These are phyloP conservation scores for Prinia subflava DNA, from an alignment of 2,113 vertebrate species.

Conservation along the genomic window DNA sequence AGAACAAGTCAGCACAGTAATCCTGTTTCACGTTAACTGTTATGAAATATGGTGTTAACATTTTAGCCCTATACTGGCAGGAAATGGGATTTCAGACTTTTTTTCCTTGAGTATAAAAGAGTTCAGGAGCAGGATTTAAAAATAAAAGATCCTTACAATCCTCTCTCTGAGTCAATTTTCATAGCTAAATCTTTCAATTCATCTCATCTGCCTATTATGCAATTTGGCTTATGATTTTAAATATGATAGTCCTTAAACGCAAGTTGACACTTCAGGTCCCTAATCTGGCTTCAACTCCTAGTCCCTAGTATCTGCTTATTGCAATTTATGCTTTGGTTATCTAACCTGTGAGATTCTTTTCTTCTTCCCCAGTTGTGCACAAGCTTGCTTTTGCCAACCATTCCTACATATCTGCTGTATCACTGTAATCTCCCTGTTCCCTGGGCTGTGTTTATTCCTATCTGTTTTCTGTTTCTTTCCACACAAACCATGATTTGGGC, in stretches of 20 bases:
- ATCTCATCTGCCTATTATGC: background rate
- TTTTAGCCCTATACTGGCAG: constrained; percentile 21
- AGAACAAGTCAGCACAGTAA: constrained; percentile 33
- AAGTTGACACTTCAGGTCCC: background rate
- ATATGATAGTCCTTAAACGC: background rate
- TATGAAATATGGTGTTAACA: constrained; percentile 28
- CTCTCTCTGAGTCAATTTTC: background rate
- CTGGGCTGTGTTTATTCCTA: background rate
- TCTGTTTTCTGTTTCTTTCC: background rate
- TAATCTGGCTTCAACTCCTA: background rate
- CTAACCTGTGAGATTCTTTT: background rate
- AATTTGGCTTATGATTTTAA: background rate
- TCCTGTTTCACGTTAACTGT: background rate
- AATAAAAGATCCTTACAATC: background rate
- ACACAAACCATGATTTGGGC: background rate
- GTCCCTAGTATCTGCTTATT: background rate
- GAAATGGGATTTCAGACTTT: constrained; percentile 28
- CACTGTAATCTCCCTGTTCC: background rate
- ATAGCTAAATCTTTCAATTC: background rate
- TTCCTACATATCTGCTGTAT: background rate
- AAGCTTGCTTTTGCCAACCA: background rate
- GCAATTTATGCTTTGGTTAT: background rate
- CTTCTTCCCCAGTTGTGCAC: background rate
- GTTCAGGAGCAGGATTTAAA: background rate
- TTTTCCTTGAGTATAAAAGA: background rate